phyloP scores from a whole-genome alignment of 2,113 vertebrate species.

The Hydrolagus affinis region DNA sequence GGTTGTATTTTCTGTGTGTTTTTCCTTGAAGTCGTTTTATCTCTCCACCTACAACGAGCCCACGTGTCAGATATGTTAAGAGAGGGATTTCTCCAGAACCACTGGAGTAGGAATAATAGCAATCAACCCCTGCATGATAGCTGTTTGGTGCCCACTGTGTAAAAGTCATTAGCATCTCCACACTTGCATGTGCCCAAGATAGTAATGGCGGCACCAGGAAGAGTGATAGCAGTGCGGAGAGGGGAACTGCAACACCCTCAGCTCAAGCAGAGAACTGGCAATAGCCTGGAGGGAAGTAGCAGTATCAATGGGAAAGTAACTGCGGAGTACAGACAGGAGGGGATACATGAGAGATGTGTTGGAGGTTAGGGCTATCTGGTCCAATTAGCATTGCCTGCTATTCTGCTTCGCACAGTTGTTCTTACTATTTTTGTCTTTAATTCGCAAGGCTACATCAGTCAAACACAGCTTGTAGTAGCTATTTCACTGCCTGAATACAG shows the following conservation, averaged over 20 bases:
- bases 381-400: background rate
- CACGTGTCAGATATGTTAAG: too few relatives aligned
- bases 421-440: conserved; percentile 4
- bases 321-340: background rate
- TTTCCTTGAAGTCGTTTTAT: background rate
- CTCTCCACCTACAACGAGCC: too few relatives aligned
- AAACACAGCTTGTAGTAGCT: background rate
- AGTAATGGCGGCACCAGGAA: background rate
- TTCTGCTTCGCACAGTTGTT: background rate
- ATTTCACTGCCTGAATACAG: background rate
- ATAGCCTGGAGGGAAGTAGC: background rate
- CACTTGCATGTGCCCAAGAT: background rate
- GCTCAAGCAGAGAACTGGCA: background rate
- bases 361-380: background rate
- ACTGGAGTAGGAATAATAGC: background rate
- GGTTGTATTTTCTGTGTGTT: background rate
- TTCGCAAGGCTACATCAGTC: background rate
- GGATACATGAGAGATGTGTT: background rate
- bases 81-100: background rate
- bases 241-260: background rate
- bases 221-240: background rate
- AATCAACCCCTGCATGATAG: background rate
- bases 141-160: background rate
- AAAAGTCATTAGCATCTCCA: background rate
- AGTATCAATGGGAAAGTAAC: background rate